Evolutionary conservation across 1,140 invertebrate genomes (phyloP), one percentile per base, ranked within the genome.

Genomic region (Cherax destructor): DNA sequence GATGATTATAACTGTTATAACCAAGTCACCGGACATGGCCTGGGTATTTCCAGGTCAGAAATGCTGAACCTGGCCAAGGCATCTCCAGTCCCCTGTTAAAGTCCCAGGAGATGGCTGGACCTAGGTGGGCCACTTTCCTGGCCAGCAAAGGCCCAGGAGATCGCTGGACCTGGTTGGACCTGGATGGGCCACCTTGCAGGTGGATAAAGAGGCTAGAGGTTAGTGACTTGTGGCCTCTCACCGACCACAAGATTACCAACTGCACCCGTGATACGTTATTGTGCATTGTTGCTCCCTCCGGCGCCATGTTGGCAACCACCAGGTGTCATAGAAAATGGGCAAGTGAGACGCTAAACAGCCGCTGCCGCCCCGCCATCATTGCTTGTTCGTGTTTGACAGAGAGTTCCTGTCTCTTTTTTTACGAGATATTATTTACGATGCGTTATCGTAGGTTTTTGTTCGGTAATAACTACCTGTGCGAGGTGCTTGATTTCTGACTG

Each of bases 201-300:
- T 56, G 9, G 21, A 18, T 65, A 65, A 65, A 21, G 61, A 65
- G 13, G 13, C 21, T 1, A 65, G 13, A 99, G 97, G 98, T 99
- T 93, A 47, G 21, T 24, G 69, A 74, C n/a, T 74, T 4, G 69
- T 74, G 69, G 69, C 69, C 69, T 21, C 30, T 21, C 0, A 30
- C 21, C 69, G 69, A 74, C 69, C 69, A 74, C 69, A 30, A 74
- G 69, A 74, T n/a, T 74, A 7, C n/a, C 24, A 30, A 5, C 4
- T 30, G 69, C 69, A 74, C 6, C 69, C n/a, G n/a, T 30, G 69
- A 30, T 74, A n/a, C 30, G 69, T 74, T 74, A 74, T 74, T 74
- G 69, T 74, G n/a, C 21, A 74, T 30, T 74, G 69, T 74, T 74
- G n/a, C 9, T 30, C 1, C 69, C 69, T 74, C 65, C 24, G 69